Percentiles rank a stretch among this genome's conserved stretches.
phyloP scores from a whole-genome alignment of 2,113 vertebrate genomes.

The Sphyrna mokarran region DNA sequence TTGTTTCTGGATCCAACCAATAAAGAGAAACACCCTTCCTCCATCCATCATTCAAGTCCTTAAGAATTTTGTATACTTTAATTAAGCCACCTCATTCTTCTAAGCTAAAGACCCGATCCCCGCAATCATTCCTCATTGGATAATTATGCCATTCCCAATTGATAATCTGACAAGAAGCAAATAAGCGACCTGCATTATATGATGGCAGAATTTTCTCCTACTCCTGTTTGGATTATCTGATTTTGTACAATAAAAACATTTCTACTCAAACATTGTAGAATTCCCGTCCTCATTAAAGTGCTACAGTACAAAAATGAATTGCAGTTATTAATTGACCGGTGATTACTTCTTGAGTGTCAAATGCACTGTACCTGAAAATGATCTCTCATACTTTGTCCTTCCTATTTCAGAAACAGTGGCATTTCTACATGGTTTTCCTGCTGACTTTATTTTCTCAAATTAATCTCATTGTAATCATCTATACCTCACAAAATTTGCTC shows the following conservation, averaged over 20 bases:
- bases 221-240: too few species aligned
- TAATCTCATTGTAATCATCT: not conserved
- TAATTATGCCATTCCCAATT: too few species aligned
- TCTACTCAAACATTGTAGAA: not conserved
- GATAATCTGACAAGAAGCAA: not conserved
- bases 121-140: too few species aligned
- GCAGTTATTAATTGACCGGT: slow-evolving; percentile 6
- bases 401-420: not conserved
- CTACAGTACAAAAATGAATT: not conserved
- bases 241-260: not conserved
- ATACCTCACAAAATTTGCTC: not conserved
- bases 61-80: too few species aligned
- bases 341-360: not conserved
- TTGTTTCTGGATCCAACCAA: too few species aligned
- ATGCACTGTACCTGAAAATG: slow-evolving; percentile 2
- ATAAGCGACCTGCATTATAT: not conserved
- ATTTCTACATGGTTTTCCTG: not conserved
- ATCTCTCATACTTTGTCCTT: not conserved
- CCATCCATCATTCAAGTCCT: too few species aligned
- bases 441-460: not conserved
- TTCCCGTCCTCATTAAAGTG: not conserved
- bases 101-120: too few species aligned
- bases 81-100: too few species aligned
- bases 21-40: too few species aligned
- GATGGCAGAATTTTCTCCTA: too few species aligned